Evolutionary conservation across 2,797 vertebrate species (phyloP).

Genomic region (Iguana delicatissima): DNA sequence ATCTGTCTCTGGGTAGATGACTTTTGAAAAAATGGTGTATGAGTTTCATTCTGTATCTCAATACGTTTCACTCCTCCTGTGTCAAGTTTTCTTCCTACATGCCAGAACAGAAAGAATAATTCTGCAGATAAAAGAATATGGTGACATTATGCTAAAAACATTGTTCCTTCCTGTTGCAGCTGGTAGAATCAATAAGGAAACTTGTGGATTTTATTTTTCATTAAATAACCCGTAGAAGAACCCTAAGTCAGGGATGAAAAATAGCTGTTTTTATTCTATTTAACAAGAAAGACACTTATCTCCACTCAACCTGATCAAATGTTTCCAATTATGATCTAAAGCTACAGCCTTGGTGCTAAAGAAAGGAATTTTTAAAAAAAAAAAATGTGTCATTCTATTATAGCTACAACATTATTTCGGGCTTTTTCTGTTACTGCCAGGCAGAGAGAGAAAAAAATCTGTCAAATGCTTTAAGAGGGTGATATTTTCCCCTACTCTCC

Average conservation of each 20-base stretch:
- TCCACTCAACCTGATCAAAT: conserved; percentile 42
- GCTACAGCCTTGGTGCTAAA: conserved; percentile 6
- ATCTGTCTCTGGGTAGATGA: conserved; percentile 28
- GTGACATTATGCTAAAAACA: conserved; percentile 6
- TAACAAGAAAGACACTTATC: conserved; percentile 19
- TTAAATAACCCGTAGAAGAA: not conserved
- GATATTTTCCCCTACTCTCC: not conserved
- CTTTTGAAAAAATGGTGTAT: not conserved
- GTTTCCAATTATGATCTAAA: conserved; percentile 29
- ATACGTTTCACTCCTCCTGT: not conserved
- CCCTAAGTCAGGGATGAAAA: not conserved
- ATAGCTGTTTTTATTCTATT: conserved; percentile 35
- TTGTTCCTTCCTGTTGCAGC: not conserved
- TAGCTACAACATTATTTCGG: conserved; percentile 9
- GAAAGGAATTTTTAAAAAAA: not conserved
- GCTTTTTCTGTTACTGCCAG: conserved; percentile 29
- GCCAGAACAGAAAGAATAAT: conserved; percentile 15
- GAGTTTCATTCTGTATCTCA: not conserved
- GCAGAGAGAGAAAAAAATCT: conserved; percentile 9
- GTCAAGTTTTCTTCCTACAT: not conserved
- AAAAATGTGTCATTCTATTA: not conserved
- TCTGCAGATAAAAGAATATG: not conserved
- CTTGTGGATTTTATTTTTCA: conserved; percentile 15
- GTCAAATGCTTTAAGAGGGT: not conserved
- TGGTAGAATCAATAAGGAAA: not conserved